Base-by-base conservation (phyloP, 2,113 vertebrate species). In the Aptenodytes patagonicus region DNA sequence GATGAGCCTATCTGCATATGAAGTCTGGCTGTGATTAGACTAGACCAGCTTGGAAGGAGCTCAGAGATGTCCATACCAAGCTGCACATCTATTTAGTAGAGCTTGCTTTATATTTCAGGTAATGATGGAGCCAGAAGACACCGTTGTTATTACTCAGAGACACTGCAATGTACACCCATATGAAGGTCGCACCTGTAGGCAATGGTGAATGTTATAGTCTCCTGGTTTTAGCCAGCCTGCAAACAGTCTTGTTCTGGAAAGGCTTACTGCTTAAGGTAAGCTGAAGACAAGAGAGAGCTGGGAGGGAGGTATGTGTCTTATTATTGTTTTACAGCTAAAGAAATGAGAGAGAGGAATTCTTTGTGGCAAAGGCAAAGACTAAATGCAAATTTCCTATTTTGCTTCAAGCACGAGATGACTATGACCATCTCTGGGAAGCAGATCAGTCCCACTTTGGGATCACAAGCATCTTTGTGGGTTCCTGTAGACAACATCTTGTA, bases 1-100 rank as follows among this genome's bases (percentile, higher is more conserved):
- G 86, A 92, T 93, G 88, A 93, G 78, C 29, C 46, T 83, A 55
- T 60, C 88, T 92, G 57, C 83, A 36, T 90, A 62, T 52, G 52
- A 89, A 81, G 44, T 92, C 90, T 92, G 76, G 17, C 47, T 87
- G 4, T 91, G 90, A 92, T 89, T 90, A 94, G 38, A 70, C 64
- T 80, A 58, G n/a, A 89, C 21, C 52, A 89, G 7, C 25, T 49
- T 82, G 57, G 80, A 84, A 89, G 20, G 26, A 83, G 22, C 20
- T 49, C 51, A 38, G 34, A 72, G 55, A 60, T 91, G 93, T 89
- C 69, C 44, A 57, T 64, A 66, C 6, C 34, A 76, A 89, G 34
- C 32, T 68, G 13, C 26, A 8, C 11, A 25, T 46, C 10, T 7
- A 17, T 85, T 69, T 38, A 55, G 32, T 71, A 62, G 13, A n/a